Conservation (phyloP, 2,888 invertebrate species). For the Vanessa cardui region DNA sequence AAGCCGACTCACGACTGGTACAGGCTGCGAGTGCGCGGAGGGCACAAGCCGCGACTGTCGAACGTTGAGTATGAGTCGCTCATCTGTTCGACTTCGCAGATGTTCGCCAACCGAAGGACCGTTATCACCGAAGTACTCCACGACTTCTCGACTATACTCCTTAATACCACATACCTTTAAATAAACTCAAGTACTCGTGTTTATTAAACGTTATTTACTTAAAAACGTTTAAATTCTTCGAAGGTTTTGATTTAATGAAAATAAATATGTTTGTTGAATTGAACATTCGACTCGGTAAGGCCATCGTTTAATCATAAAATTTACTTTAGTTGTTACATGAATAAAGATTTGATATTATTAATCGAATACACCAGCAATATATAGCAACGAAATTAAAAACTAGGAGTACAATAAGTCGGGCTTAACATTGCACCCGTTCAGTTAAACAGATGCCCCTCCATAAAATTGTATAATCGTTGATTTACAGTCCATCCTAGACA, state of each 20-base stretch:
- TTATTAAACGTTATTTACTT: too few relatives aligned
- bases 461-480: slow-evolving; percentile 35
- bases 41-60: slow-evolving; percentile 38
- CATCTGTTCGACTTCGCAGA: slow-evolving; percentile 60
- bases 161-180: background rate
- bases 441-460: slow-evolving; percentile 38
- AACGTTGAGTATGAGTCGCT: slow-evolving; percentile 49
- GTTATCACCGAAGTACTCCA: slow-evolving; percentile 50
- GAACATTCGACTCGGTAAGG: too few relatives aligned
- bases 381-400: slow-evolving; percentile 4
- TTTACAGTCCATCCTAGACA: slow-evolving; percentile 34
- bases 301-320: too few relatives aligned
- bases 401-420: slow-evolving; percentile 26
- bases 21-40: slow-evolving; percentile 50
- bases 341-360: background rate
- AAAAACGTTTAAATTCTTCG: too few relatives aligned
- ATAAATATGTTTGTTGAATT: too few relatives aligned
- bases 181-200: background rate
- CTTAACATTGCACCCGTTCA: slow-evolving; percentile 28
- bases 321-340: background rate
- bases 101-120: slow-evolving; percentile 51
- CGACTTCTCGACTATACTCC: slow-evolving; percentile 1
- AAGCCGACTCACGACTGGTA: slow-evolving; percentile 57
- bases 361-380: background rate
- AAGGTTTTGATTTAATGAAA: too few relatives aligned